These are phyloP conservation scores for Eupeodes latifasciatus DNA, from an alignment of 2,888 invertebrate species.

Conservation along the genomic window DNA sequence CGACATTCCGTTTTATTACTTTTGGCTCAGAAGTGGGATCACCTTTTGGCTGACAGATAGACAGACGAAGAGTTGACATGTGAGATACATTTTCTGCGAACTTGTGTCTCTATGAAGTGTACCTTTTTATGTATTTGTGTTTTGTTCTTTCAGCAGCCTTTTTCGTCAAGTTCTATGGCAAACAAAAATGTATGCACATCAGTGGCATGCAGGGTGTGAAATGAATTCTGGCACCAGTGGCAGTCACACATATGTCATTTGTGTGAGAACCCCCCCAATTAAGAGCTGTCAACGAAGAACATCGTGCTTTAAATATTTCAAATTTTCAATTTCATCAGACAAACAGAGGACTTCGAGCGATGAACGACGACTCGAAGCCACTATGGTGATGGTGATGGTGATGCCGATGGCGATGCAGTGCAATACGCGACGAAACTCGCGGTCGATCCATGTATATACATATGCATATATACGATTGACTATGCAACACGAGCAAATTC, in stretches of 20 bases:
- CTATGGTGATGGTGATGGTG: neutral
- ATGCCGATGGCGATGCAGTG: neutral
- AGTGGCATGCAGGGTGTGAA: conserved; percentile 37
- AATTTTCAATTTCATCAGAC: conserved; percentile 73
- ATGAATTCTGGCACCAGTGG: conserved; percentile 69
- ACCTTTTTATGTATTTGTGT: neutral
- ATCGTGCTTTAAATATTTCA: conserved; percentile 76
- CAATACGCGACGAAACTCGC: conserved; percentile 50
- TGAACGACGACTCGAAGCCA: neutral
- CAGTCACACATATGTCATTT: conserved; percentile 68
- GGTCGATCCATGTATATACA: neutral
- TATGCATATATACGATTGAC: conserved; percentile 2
- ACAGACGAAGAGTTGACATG: conserved; percentile 65
- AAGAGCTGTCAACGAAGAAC: conserved; percentile 74
- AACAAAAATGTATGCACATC: neutral
- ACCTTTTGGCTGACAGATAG: conserved; percentile 60
- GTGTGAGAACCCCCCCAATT: conserved; percentile 73
- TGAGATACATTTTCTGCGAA: conserved; percentile 62
- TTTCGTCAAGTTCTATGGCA: conserved; percentile 21
- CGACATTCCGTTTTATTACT: conserved; percentile 60
- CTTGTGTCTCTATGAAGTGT: conserved; percentile 57
- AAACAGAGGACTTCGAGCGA: neutral
- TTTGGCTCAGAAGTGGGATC: conserved; percentile 55
- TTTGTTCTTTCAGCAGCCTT: conserved; percentile 51
- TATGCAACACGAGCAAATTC: conserved; percentile 56